Evolutionary conservation across 2,113 vertebrate species (phyloP), one percentile per base, ranked within the genome.

Genomic region (Pteropus alecto): DNA sequence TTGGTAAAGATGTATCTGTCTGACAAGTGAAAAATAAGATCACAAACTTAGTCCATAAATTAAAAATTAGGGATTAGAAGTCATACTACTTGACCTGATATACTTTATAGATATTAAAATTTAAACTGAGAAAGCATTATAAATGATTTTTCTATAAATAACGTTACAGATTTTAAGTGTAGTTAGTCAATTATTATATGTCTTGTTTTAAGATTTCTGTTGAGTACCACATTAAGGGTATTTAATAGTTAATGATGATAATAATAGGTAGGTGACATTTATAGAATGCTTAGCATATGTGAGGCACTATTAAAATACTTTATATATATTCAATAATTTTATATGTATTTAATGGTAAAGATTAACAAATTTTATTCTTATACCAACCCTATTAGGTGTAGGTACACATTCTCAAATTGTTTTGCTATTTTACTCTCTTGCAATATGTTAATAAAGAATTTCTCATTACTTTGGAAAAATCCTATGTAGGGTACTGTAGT

Each of bases 231-330:
- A 77, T 7, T 56, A 87, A 94, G 9, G 33, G 78, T 93, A 73
- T 87, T 93, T 67, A 96, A 87, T 35, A 48, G 70, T 33, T 85
- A 90, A 94, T 74, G 83, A 90, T 74, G n/a, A 74, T 18, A 87
- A 71, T 35, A 51, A 30, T n/a, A 88, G 38, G 26, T n/a, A 88
- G 38, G 26, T 41, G 51, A 90, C 26, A 58, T 68, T 78, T 77
- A 78, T 60, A 70, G 71, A 95, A 48, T 87, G 12, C 10, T 56
- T 67, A 79, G 5, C 19, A 71, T 70, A 79, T 15, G 10, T 48
- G 14, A 87, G 46, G 22, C 26, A 82, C 16, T 82, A 48, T 71
- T 77, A 33, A 81, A 73, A 24, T 38, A 93, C 82, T 78, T 81
- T 46, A 11, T 58, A 83, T 46, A 10, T 28, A 65, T 30, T 78